Conservation (phyloP, 2,113 vertebrate species). For the Rhinolophus ferrumequinum region DNA sequence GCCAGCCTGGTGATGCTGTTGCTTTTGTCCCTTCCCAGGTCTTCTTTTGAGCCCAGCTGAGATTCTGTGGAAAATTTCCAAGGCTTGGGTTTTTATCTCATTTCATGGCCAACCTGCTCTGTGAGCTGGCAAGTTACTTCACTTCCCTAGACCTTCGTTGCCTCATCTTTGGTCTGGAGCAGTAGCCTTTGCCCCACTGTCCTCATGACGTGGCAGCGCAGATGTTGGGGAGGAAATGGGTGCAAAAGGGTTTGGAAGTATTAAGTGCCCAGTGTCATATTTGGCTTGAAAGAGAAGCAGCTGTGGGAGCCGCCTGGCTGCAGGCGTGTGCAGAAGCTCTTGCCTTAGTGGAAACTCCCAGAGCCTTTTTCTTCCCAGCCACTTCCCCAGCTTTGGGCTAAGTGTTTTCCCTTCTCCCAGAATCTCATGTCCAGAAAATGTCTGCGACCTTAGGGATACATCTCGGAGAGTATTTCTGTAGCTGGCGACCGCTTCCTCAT, state of each 20-base stretch:
- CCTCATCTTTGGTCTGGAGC: background rate
- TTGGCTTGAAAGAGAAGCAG: background rate
- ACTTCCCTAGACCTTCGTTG: background rate
- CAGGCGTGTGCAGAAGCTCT: background rate
- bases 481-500: background rate
- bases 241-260: background rate
- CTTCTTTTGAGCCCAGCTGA: background rate
- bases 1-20: background rate
- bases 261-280: background rate
- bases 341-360: background rate
- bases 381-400: background rate
- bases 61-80: background rate
- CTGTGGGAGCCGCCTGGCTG: background rate
- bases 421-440: background rate
- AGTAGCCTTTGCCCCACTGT: background rate
- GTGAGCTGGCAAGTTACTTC: background rate
- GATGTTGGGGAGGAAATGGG: background rate
- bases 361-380: background rate
- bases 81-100: background rate
- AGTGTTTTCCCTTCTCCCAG: background rate
- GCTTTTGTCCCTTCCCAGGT: background rate
- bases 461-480: background rate
- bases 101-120: background rate
- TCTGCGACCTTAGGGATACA: background rate
- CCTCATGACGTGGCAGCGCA: background rate